phyloP scores from a whole-genome alignment of 2,113 vertebrate genomes.

The Syrmaticus mikado region DNA sequence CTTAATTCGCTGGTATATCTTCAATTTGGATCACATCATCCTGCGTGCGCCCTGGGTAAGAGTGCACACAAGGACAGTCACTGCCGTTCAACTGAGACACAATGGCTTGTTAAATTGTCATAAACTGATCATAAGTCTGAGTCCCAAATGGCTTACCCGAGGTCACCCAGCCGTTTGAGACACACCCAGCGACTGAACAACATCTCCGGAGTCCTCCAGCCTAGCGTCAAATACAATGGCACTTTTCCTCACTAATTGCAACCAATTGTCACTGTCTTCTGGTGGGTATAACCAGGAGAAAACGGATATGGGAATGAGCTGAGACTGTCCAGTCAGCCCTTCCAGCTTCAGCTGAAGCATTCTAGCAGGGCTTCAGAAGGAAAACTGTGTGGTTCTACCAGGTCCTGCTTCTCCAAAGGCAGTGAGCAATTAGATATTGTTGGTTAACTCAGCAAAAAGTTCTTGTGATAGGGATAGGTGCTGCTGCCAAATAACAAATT shows the following conservation, averaged over 20 bases:
- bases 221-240: slow-evolving; percentile 44
- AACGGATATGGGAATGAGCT: slow-evolving; percentile 16
- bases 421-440: not conserved
- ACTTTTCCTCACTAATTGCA: slow-evolving; percentile 55
- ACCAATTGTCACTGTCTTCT: slow-evolving; percentile 51
- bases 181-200: slow-evolving; percentile 58
- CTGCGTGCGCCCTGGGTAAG: slow-evolving; percentile 41
- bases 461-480: not conserved
- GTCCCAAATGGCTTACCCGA: slow-evolving; percentile 63
- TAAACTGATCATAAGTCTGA: slow-evolving; percentile 63
- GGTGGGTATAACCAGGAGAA: slow-evolving; percentile 21
- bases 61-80: slow-evolving; percentile 64
- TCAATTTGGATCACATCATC: slow-evolving; percentile 4
- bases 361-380: not conserved
- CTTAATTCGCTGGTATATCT: not conserved
- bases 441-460: not conserved
- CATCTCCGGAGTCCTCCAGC: slow-evolving; percentile 41
- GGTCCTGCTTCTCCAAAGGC: not conserved
- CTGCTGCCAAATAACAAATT: not conserved
- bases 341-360: not conserved
- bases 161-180: slow-evolving; percentile 62
- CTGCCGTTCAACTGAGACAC: slow-evolving; percentile 64
- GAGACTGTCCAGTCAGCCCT: not conserved
- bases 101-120: slow-evolving; percentile 73
- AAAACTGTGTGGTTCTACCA: not conserved